Conservation (phyloP, 2,113 vertebrate genomes). For the Pseudorhombus dupliciocellatus region DNA sequence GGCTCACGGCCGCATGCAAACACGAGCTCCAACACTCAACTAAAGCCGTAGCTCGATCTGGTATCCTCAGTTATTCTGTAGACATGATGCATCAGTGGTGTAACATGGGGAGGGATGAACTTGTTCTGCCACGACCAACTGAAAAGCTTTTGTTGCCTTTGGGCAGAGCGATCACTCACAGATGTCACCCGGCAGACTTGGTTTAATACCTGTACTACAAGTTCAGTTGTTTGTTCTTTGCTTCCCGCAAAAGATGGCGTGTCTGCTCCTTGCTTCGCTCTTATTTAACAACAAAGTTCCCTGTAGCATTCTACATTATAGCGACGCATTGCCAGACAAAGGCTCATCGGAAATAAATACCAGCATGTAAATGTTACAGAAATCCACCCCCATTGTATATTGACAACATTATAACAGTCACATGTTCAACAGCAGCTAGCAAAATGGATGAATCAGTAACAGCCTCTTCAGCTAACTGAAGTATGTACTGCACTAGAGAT, state of each 20-base stretch:
- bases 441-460: background rate
- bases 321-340: background rate
- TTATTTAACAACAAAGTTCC: background rate
- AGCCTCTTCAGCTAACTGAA: background rate
- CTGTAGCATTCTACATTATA: too few species aligned
- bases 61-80: too few species aligned
- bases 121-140: slow-evolving; percentile 22
- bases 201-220: slow-evolving; percentile 11
- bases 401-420: background rate
- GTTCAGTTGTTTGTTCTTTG: slow-evolving; percentile 1
- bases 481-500: too few species aligned
- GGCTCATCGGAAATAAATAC: background rate
- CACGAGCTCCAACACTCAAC: slow-evolving; percentile 1
- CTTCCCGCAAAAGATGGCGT: too few species aligned
- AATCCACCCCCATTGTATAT: background rate
- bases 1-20: background rate
- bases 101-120: slow-evolving; percentile 3
- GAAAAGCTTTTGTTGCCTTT: background rate
- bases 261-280: background rate
- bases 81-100: background rate
- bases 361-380: background rate
- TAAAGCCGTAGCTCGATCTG: too few species aligned
- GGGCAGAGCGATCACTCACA: background rate
- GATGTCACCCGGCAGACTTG: background rate
- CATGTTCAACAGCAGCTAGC: background rate